Evolutionary conservation across 2,113 vertebrate genomes (phyloP).

Genomic region (Varanus komodoensis): DNA sequence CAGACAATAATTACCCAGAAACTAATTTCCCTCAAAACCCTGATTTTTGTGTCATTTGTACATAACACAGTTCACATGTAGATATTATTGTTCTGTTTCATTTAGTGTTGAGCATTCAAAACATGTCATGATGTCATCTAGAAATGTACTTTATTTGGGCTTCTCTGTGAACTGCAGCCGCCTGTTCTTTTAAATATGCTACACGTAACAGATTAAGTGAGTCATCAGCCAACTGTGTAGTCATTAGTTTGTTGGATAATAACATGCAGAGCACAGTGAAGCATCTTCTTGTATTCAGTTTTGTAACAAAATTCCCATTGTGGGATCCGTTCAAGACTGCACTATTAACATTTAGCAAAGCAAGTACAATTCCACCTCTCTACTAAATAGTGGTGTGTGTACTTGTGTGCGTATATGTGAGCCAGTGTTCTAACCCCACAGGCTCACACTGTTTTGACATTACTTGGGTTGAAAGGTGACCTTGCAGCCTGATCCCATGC

Average conservation of each 20-base stretch:
- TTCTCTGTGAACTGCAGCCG: constrained; percentile 33
- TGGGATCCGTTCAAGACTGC: neutral
- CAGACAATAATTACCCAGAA: neutral
- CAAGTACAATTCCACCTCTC: neutral
- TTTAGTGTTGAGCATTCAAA: constrained; percentile 20
- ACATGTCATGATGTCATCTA: neutral
- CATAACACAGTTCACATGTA: neutral
- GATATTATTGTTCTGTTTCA: constrained; percentile 26
- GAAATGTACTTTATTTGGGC: constrained; percentile 1
- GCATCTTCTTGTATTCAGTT: constrained; percentile 54
- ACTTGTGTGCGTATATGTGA: neutral
- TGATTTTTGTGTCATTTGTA: neutral
- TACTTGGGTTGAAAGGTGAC: neutral
- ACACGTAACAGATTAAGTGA: constrained; percentile 51
- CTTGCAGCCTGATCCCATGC: neutral
- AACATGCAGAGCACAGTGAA: constrained; percentile 30
- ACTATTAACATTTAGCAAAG: constrained; percentile 3
- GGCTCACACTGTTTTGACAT: neutral
- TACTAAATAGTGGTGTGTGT: neutral
- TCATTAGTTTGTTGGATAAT: constrained; percentile 64
- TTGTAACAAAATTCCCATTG: constrained; percentile 7
- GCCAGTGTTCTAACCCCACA: neutral
- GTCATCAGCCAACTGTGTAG: constrained; percentile 63
- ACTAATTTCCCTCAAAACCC: neutral
- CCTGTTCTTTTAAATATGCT: constrained; percentile 39